phyloP scores from a whole-genome alignment of 2,113 vertebrate species.

The Oryctolagus cuniculus region DNA sequence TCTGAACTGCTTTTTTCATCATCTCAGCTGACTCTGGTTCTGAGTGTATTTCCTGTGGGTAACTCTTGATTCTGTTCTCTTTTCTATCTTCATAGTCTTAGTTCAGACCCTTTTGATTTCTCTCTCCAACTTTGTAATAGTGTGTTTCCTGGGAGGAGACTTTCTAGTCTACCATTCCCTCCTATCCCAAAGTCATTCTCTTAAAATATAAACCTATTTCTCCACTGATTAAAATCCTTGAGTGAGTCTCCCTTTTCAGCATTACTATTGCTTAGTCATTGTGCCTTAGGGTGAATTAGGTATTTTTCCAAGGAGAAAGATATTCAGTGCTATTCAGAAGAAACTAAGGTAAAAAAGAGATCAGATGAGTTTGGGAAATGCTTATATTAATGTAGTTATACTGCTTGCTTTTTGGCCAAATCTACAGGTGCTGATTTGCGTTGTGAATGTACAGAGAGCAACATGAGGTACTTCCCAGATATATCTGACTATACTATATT shows the following conservation, averaged over 20 bases:
- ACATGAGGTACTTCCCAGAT: background rate
- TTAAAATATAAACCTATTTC: background rate
- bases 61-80: constrained; percentile 18
- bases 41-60: background rate
- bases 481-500: background rate
- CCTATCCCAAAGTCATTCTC: constrained; percentile 7
- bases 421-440: background rate
- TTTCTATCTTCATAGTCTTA: background rate
- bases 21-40: background rate
- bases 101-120: constrained; percentile 1
- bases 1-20: constrained; percentile 44
- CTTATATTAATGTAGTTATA: background rate
- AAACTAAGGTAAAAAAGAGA: background rate
- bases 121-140: constrained; percentile 5
- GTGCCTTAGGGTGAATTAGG: background rate
- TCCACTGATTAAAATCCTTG: background rate
- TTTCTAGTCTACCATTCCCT: background rate
- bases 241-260: background rate
- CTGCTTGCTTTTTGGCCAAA: constrained; percentile 6
- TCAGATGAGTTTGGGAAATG: constrained; percentile 40
- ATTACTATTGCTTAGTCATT: background rate
- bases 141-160: background rate
- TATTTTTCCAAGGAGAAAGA: background rate
- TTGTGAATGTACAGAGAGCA: background rate
- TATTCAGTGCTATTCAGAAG: background rate